Percentiles rank a stretch among this genome's conserved stretches.
phyloP scores from a whole-genome alignment of 2,888 invertebrate species.

The Lingula anatina region DNA sequence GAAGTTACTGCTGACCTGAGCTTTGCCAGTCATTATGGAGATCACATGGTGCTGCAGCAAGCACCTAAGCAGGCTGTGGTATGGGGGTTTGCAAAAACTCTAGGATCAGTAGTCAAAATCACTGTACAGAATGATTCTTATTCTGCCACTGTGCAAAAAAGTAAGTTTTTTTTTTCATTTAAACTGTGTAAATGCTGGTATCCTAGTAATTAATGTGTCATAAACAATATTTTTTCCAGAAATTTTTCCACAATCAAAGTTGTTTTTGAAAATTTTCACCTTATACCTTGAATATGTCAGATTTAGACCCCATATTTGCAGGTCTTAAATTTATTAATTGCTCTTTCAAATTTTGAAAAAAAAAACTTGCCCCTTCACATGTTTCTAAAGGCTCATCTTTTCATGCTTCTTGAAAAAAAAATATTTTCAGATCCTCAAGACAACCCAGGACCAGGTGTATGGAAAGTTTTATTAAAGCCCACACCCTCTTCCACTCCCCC shows the following conservation, averaged over 20 bases:
- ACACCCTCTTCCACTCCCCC: conserved; percentile 18
- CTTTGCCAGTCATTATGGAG: conserved; percentile 10
- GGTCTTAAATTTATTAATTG: no score
- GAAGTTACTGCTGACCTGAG: no score
- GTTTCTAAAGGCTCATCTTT: no score
- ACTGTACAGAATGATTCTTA: neutral
- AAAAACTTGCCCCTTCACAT: no score
- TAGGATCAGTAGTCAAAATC: neutral
- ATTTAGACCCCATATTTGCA: no score
- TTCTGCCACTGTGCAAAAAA: neutral
- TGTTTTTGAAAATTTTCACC: no score
- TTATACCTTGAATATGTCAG: no score
- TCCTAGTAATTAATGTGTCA: neutral
- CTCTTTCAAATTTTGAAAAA: no score
- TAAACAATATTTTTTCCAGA: no score
- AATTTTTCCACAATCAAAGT: no score
- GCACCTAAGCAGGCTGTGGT: conserved; percentile 6
- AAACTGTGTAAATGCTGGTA: neutral
- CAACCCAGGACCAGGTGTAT: conserved; percentile 3
- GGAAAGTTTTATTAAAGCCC: conserved; percentile 15
- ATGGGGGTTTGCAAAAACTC: conserved; percentile 3
- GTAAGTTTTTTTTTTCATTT: neutral
- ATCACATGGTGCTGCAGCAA: conserved; percentile 16
- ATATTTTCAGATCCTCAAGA: no score
- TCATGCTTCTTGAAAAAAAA: no score